A percentile compares a stretch with the other conserved stretches of the same genome.
Evolutionary conservation across 1,140 invertebrate genomes (phyloP).

Genomic region (Meloidogyne floridensis): DNA sequence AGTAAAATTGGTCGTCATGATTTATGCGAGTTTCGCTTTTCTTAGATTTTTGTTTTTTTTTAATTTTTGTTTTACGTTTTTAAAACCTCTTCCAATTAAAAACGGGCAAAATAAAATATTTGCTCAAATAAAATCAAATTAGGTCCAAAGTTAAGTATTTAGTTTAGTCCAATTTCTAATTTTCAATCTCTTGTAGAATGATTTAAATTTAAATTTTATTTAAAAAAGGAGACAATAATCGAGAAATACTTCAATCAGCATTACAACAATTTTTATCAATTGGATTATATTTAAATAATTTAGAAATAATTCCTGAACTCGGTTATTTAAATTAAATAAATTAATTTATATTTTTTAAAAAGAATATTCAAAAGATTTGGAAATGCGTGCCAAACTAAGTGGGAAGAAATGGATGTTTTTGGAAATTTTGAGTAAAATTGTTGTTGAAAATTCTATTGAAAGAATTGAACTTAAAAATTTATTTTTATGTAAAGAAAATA

Average conservation of each 20-base stretch:
- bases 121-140: too few species aligned
- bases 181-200: background rate
- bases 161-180: too few species aligned
- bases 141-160: too few species aligned
- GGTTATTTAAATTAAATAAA: constrained; percentile 19
- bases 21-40: too few species aligned
- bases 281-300: constrained; percentile 40
- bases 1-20: too few species aligned
- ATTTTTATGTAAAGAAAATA: background rate
- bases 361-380: constrained; percentile 41
- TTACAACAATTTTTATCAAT: constrained; percentile 29
- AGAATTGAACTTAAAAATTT: constrained; percentile 36
- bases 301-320: constrained; percentile 48
- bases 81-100: too few species aligned
- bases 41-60: too few species aligned
- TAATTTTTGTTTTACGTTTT: too few species aligned
- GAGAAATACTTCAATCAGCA: constrained; percentile 34
- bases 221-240: constrained; percentile 31
- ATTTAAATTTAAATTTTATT: background rate
- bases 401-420: constrained; percentile 50
- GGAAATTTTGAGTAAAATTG: constrained; percentile 47
- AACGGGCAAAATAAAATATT: too few species aligned
- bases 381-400: constrained; percentile 36
- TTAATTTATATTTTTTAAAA: background rate
- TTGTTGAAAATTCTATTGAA: constrained; percentile 50